Evolutionary conservation across 2,888 invertebrate species (phyloP).

Genomic region (Dynastes hyllus): DNA sequence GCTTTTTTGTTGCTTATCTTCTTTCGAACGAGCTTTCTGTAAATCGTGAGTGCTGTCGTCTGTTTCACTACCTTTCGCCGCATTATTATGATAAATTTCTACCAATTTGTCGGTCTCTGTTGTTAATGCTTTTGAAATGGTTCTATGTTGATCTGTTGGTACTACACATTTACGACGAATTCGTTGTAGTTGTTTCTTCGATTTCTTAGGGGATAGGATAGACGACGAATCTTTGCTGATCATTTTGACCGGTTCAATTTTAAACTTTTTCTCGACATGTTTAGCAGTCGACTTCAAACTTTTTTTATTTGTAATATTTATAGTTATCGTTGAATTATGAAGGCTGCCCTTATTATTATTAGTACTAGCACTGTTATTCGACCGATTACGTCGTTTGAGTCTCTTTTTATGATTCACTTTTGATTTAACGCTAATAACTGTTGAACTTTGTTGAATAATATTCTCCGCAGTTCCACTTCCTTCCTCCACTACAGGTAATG

Average conservation of each 20-base stretch:
- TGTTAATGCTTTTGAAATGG: constrained; percentile 20
- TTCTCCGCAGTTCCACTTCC: constrained; percentile 17
- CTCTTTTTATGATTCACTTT: constrained; percentile 43
- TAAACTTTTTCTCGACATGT: constrained; percentile 55
- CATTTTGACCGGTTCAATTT: constrained; percentile 51
- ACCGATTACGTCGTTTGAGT: constrained; percentile 36
- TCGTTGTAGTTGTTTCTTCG: constrained; percentile 48
- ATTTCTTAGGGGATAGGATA: constrained; percentile 48
- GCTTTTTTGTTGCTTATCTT: constrained; percentile 37
- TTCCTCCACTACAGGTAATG: constrained; percentile 17
- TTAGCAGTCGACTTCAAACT: constrained; percentile 55
- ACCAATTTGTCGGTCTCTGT: constrained; percentile 63
- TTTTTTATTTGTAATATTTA: constrained; percentile 53
- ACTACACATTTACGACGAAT: constrained; percentile 39
- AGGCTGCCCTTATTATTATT: constrained; percentile 42
- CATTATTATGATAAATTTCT: constrained; percentile 69
- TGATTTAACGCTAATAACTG: constrained; percentile 52
- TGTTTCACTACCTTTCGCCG: constrained; percentile 65
- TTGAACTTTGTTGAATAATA: constrained; percentile 34
- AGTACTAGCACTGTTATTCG: neutral
- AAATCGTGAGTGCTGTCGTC: constrained; percentile 60
- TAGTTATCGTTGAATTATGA: constrained; percentile 53
- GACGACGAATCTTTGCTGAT: constrained; percentile 52
- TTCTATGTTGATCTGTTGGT: constrained; percentile 29
- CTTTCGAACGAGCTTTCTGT: constrained; percentile 37